Conservation (phyloP, 2,797 vertebrate genomes). For the Thunnus albacares region DNA sequence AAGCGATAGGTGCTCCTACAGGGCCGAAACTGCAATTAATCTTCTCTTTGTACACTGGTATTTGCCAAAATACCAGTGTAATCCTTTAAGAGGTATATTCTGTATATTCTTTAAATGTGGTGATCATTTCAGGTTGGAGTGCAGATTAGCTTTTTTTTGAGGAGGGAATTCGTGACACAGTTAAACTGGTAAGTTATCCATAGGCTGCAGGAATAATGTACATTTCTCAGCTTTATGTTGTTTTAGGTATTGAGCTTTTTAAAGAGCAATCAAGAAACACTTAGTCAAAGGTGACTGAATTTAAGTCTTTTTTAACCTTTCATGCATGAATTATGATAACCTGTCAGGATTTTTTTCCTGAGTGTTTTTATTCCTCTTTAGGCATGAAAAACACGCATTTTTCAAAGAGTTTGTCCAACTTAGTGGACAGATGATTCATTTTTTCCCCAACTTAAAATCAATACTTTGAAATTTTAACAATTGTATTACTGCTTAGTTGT, state of each 20-base stretch:
- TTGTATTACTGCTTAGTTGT: too few species aligned
- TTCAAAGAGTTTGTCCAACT: too few species aligned
- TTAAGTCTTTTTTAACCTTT: neutral
- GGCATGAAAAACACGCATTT: too few species aligned
- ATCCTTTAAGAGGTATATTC: conserved; percentile 6
- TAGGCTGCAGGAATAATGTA: neutral
- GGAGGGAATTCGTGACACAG: neutral
- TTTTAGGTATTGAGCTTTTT: neutral
- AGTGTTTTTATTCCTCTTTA: too few species aligned
- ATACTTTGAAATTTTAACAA: too few species aligned
- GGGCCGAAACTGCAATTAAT: neutral
- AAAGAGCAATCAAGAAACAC: neutral
- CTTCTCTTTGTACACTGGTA: neutral
- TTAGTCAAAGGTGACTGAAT: neutral
- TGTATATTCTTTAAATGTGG: neutral
- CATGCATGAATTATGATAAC: too few species aligned
- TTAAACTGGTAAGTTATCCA: neutral
- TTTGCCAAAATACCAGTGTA: conserved; percentile 9
- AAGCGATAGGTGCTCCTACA: neutral
- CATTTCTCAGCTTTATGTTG: neutral
- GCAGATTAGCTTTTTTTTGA: neutral
- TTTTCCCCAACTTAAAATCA: too few species aligned
- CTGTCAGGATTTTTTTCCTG: too few species aligned
- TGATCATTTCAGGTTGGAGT: conserved; percentile 11
- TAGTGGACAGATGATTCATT: too few species aligned